A percentile compares a stretch with the other conserved stretches of the same genome.
Conservation (phyloP, 2,888 invertebrate species). For the Cephus runcator region DNA sequence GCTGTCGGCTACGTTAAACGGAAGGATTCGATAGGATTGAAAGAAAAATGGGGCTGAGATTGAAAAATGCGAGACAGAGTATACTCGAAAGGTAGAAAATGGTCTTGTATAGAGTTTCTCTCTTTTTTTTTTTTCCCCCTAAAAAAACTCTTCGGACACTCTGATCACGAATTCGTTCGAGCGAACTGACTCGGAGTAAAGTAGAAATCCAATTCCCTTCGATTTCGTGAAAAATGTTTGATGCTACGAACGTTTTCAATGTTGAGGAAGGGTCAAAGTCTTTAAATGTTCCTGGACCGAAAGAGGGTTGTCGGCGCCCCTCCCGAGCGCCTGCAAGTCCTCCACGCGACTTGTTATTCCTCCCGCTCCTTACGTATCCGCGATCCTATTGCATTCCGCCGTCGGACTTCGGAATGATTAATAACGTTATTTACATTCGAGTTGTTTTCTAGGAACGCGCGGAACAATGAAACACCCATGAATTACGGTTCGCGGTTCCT, state of each 20-base stretch:
- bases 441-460: background rate
- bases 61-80: background rate
- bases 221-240: conserved; percentile 27
- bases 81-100: background rate
- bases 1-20: background rate
- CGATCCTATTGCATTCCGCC: background rate
- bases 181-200: conserved; percentile 23
- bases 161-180: conserved; percentile 40
- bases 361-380: background rate
- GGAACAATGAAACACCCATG: background rate
- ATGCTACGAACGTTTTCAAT: conserved; percentile 22
- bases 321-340: too few species aligned
- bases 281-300: too few species aligned
- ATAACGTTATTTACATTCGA: background rate
- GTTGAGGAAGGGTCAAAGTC: background rate
- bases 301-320: too few species aligned
- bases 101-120: background rate
- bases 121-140: background rate
- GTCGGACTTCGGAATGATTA: background rate
- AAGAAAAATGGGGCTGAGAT: background rate
- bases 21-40: background rate
- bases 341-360: too few species aligned
- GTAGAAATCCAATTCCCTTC: conserved; percentile 40
- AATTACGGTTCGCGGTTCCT: background rate
- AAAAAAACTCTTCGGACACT: conserved; percentile 28